Conservation (phyloP, 2,113 vertebrate genomes). For the Sula dactylatra region DNA sequence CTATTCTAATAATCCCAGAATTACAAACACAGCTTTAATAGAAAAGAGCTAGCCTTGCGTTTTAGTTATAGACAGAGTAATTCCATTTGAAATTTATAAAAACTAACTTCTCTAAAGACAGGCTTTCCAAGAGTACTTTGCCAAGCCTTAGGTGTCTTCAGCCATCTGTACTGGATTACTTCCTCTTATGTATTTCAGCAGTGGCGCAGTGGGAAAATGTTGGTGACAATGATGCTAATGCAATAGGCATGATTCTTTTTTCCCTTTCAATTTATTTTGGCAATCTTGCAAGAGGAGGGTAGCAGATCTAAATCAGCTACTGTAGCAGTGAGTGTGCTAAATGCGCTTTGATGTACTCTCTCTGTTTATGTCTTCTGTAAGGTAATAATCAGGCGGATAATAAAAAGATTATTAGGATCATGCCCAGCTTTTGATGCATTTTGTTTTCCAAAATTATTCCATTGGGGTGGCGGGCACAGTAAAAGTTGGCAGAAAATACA, state of each 20-base stretch:
- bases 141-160: background rate
- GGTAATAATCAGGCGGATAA: background rate
- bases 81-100: background rate
- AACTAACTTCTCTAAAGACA: background rate
- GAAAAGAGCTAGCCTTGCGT: background rate
- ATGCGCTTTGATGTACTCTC: background rate
- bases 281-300: background rate
- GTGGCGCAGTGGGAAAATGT: background rate
- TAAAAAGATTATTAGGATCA: background rate
- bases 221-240: background rate
- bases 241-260: background rate
- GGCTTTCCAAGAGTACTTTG: background rate
- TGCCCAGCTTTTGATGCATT: background rate
- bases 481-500: background rate
- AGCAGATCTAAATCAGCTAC: background rate
- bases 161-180: background rate
- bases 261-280: constrained; percentile 21
- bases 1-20: background rate
- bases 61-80: background rate
- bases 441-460: background rate
- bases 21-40: background rate
- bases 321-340: background rate
- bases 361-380: background rate
- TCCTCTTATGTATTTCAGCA: background rate
- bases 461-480: accelerated